Conservation (phyloP, 2,888 invertebrate genomes). For the Campoplex nolae region DNA sequence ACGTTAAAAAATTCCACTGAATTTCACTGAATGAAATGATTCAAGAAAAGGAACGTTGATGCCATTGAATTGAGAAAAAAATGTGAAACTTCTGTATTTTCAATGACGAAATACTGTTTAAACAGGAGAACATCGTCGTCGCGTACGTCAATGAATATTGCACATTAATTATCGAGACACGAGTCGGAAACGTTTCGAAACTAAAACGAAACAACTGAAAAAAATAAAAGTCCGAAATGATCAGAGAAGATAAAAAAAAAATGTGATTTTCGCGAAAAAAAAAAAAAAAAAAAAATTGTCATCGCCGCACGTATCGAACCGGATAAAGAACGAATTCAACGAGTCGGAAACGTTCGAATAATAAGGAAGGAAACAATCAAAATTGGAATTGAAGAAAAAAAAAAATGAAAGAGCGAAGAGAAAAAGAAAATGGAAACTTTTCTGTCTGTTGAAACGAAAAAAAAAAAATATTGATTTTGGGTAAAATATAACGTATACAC, state of each 20-base stretch:
- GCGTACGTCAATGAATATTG: conserved; percentile 48
- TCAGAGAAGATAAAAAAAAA: too few relatives aligned
- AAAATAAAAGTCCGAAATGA: neutral
- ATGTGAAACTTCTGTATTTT: neutral
- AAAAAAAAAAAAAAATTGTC: neutral
- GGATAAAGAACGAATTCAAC: conserved; percentile 46
- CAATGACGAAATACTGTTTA: neutral
- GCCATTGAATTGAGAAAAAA: neutral
- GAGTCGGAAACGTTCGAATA: conserved; percentile 35
- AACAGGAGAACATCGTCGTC: neutral
- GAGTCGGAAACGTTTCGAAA: conserved; percentile 27
- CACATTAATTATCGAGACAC: conserved; percentile 58
- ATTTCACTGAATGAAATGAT: too few relatives aligned
- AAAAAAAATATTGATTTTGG: neutral
- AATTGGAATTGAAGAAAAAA: neutral
- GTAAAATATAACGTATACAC: neutral
- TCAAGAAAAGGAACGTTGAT: neutral
- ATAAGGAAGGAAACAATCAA: neutral
- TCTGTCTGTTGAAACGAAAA: neutral
- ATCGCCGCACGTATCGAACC: neutral
- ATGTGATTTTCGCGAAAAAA: neutral
- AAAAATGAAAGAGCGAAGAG: neutral
- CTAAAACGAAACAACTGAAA: too few relatives aligned
- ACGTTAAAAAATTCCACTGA: neutral
- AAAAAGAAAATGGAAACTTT: neutral